phyloP scores from a whole-genome alignment of 2,797 vertebrate species.

The Ispidina lecontei region DNA sequence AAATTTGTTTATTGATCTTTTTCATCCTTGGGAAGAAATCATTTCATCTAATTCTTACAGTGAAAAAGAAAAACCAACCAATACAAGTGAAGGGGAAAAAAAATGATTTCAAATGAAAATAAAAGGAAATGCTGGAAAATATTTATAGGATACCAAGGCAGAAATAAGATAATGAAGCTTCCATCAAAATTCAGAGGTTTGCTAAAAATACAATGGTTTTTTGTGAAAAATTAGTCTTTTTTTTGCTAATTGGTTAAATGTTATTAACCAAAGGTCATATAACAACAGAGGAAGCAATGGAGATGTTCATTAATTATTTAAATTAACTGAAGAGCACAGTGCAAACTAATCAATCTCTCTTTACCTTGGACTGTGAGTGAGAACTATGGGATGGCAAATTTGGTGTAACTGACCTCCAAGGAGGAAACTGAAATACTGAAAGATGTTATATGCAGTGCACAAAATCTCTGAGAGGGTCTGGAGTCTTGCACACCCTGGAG shows the following conservation, averaged over 20 bases:
- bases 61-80: background rate
- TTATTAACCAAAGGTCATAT: background rate
- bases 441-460: accelerated
- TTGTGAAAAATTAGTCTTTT: background rate
- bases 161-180: background rate
- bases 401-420: background rate
- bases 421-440: background rate
- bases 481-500: background rate
- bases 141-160: background rate
- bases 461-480: background rate
- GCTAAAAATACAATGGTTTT: background rate
- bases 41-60: background rate
- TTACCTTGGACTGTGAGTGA: background rate
- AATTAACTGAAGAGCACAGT: background rate
- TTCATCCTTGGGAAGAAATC: background rate
- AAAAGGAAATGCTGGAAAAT: background rate
- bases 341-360: background rate
- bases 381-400: background rate
- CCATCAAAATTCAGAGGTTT: background rate
- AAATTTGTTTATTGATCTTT: background rate
- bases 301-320: background rate
- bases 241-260: background rate
- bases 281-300: background rate
- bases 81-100: background rate
- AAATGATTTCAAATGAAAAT: background rate